Percentiles rank a stretch among this genome's conserved stretches.
Conservation (phyloP, 2,113 vertebrate genomes). For the Eonycteris spelaea region DNA sequence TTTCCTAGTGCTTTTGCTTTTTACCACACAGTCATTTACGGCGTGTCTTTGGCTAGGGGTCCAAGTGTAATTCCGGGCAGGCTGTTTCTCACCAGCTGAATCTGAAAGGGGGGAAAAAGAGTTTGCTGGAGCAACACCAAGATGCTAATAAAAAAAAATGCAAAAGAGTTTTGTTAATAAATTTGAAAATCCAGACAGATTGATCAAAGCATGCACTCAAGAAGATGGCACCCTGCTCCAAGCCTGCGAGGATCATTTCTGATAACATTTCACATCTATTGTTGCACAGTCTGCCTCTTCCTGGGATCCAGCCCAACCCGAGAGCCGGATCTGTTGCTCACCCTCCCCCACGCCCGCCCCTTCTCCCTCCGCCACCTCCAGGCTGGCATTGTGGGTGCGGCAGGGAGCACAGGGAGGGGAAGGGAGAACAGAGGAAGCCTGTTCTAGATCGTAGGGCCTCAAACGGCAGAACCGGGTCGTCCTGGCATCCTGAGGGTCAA, state of each 20-base stretch:
- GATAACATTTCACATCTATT: conserved; percentile 61
- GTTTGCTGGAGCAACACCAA: conserved; percentile 63
- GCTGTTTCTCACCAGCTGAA: not conserved
- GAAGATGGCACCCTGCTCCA: not conserved
- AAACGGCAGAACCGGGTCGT: fast-evolving
- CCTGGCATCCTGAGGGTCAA: not conserved
- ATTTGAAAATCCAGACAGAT: conserved; percentile 65
- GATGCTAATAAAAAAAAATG: conserved; percentile 11
- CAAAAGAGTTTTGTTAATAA: conserved; percentile 68
- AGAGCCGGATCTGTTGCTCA: not conserved
- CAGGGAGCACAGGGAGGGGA: not conserved
- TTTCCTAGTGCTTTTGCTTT: not conserved
- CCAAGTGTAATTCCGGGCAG: not conserved
- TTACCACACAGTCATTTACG: not conserved
- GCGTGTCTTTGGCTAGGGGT: not conserved
- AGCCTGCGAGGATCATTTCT: conserved; percentile 58
- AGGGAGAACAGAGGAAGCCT: not conserved
- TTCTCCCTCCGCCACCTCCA: no score
- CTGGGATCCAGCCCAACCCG: conserved; percentile 37
- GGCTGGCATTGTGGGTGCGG: no score
- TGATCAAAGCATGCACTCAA: conserved; percentile 55
- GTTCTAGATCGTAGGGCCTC: not conserved
- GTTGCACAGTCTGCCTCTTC: conserved; percentile 56
- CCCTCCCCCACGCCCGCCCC: no score
- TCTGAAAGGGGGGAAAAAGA: conserved; percentile 43